These are phyloP conservation scores for Hippoglossus stenolepis DNA, from an alignment of 2,113 vertebrate genomes.

Conservation along the genomic window DNA sequence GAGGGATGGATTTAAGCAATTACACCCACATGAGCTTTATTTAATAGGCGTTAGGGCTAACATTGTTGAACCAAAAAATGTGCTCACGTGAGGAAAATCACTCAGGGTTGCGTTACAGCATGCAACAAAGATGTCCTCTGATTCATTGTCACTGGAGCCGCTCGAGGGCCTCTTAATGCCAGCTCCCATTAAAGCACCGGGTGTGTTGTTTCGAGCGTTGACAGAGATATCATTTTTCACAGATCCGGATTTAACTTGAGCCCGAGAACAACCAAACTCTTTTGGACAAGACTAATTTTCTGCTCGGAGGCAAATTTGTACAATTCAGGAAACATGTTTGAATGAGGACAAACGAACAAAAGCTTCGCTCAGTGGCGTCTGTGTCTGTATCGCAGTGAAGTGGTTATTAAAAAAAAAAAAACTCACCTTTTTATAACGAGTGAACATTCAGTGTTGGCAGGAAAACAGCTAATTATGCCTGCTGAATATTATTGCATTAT, in stretches of 20 bases:
- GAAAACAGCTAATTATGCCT: neutral
- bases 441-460: conserved; percentile 9
- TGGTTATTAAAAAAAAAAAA: neutral
- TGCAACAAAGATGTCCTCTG: conserved; percentile 40
- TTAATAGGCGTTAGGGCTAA: conserved; percentile 58
- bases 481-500: conserved; percentile 33
- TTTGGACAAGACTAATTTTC: conserved; percentile 32
- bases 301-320: conserved; percentile 33
- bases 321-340: conserved; percentile 23
- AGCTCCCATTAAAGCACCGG: conserved; percentile 41
- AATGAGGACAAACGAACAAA: conserved; percentile 34
- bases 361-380: neutral
- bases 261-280: neutral
- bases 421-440: neutral
- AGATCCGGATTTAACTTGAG: conserved; percentile 25
- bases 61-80: conserved; percentile 68
- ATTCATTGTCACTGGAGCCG: conserved; percentile 58
- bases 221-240: conserved; percentile 32
- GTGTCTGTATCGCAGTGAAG: conserved; percentile 8
- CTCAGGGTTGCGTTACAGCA: conserved; percentile 41
- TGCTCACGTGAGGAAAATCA: conserved; percentile 56
- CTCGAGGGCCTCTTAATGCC: conserved; percentile 47
- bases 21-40: conserved; percentile 65
- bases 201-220: conserved; percentile 41
- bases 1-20: conserved; percentile 63